These are phyloP conservation scores for Paedocypris sp. DNA, from an alignment of 2,113 vertebrate species.

Conservation along the genomic window DNA sequence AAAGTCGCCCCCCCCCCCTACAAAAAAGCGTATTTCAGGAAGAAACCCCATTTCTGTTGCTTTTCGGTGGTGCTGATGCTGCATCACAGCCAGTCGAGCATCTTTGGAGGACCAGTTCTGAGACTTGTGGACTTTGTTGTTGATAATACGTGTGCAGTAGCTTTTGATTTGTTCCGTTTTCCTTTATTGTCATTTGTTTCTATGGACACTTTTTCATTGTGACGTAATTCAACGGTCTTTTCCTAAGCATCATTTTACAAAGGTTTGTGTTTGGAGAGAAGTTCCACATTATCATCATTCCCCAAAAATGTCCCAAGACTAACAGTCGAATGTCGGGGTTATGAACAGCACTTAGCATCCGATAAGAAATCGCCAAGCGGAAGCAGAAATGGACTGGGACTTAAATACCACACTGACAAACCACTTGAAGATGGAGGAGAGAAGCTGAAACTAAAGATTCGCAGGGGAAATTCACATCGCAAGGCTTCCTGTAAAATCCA, in stretches of 20 bases:
- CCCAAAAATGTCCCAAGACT: background rate
- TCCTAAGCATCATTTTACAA: slow-evolving; percentile 40
- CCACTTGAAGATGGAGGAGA: background rate
- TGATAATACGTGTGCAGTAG: slow-evolving; percentile 55
- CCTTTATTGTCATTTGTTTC: slow-evolving; percentile 49
- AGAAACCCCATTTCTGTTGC: slow-evolving; percentile 46
- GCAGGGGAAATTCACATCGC: background rate
- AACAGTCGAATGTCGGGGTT: background rate
- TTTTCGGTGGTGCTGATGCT: slow-evolving; percentile 34
- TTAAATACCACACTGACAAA: background rate
- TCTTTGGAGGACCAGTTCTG: slow-evolving; percentile 20
- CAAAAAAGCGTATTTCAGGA: slow-evolving; percentile 47
- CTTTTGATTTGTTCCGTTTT: slow-evolving; percentile 53
- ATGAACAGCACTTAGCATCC: slow-evolving; percentile 26
- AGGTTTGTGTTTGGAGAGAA: slow-evolving; percentile 45
- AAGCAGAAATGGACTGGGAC: slow-evolving; percentile 10
- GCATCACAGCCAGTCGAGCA: slow-evolving; percentile 19
- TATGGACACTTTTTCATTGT: slow-evolving; percentile 51
- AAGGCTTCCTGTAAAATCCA: slow-evolving; percentile 25
- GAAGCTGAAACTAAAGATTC: slow-evolving; percentile 13
- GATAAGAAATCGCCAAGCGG: background rate
- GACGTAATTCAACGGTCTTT: slow-evolving; percentile 45
- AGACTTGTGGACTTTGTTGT: slow-evolving; percentile 39
- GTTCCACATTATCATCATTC: slow-evolving; percentile 41
- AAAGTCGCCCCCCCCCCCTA: slow-evolving; percentile 23